Evolutionary conservation across 2,797 vertebrate genomes (phyloP).

Genomic region (Chanos chanos): DNA sequence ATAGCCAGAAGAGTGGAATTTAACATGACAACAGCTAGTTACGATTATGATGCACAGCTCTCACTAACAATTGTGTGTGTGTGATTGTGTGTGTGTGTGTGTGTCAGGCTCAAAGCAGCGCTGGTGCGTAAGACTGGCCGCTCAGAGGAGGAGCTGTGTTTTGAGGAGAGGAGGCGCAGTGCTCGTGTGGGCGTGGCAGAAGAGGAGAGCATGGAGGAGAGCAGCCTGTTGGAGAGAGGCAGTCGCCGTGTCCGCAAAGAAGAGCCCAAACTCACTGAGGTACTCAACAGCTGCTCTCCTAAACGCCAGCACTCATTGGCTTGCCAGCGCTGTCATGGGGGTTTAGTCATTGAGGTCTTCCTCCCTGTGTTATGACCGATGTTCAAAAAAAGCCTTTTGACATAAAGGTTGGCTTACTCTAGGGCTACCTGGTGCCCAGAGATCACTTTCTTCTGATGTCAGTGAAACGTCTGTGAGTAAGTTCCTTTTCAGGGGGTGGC

Average conservation of each 20-base stretch:
- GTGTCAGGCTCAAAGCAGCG: conserved; percentile 80
- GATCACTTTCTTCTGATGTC: no score
- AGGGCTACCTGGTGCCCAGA: no score
- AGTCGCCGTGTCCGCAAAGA: conserved; percentile 68
- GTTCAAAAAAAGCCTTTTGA: no score
- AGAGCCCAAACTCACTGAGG: conserved; percentile 77
- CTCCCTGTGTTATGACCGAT: no score
- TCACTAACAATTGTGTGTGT: background rate
- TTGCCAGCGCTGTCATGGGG: no score
- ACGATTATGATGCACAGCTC: no score
- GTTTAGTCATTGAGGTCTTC: no score
- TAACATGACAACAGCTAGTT: background rate
- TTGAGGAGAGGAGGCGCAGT: conserved; percentile 85
- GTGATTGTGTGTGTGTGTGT: conserved; percentile 4
- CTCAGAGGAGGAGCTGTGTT: conserved; percentile 77
- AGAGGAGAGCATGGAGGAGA: conserved; percentile 71
- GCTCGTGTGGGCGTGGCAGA: conserved; percentile 84
- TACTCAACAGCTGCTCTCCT: conserved; percentile 34
- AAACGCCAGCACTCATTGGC: background rate
- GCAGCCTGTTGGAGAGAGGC: conserved; percentile 55
- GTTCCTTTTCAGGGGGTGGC: no score
- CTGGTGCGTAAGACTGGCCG: conserved; percentile 84
- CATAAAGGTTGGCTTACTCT: no score
- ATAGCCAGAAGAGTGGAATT: background rate
- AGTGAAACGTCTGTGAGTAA: no score